Conservation (phyloP, 2,888 invertebrate genomes). For the Troides helena region DNA sequence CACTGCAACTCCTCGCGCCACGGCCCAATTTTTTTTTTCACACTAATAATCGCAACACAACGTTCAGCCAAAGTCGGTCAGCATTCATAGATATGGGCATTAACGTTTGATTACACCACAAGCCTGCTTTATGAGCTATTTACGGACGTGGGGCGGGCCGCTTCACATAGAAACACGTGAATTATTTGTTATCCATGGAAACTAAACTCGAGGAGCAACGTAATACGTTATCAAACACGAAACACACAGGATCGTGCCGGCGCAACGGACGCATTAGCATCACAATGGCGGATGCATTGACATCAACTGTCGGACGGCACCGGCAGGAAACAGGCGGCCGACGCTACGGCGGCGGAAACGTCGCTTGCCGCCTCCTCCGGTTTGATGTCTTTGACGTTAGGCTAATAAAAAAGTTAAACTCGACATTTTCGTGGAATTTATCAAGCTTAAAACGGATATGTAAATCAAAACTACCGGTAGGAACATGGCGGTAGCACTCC, state of each 20-base stretch:
- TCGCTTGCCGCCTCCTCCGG: slow-evolving; percentile 29
- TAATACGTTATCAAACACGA: not conserved
- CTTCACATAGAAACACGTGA: not conserved
- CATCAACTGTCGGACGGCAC: slow-evolving; percentile 27
- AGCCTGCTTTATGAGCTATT: not conserved
- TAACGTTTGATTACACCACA: not conserved
- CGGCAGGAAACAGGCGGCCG: slow-evolving; percentile 40
- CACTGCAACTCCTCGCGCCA: slow-evolving; percentile 31
- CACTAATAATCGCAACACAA: slow-evolving; percentile 35
- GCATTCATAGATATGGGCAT: slow-evolving; percentile 6
- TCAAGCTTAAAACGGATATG: not conserved
- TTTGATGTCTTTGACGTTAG: slow-evolving; percentile 33
- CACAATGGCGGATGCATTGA: slow-evolving; percentile 41
- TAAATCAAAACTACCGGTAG: slow-evolving; percentile 1
- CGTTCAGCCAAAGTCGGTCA: slow-evolving; percentile 21
- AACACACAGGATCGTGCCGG: slow-evolving; percentile 35
- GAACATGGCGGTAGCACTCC: not conserved
- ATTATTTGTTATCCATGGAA: not conserved
- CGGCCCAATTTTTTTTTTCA: slow-evolving; percentile 36
- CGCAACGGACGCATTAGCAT: slow-evolving; percentile 60
- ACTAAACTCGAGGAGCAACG: not conserved
- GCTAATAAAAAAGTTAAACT: slow-evolving; percentile 23
- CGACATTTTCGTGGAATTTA: not conserved
- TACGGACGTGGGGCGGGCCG: not conserved
- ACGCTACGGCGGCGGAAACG: slow-evolving; percentile 36